Evolutionary conservation across 1,140 invertebrate genomes (phyloP).

Genomic region (Schlechtendalia chinensis): DNA sequence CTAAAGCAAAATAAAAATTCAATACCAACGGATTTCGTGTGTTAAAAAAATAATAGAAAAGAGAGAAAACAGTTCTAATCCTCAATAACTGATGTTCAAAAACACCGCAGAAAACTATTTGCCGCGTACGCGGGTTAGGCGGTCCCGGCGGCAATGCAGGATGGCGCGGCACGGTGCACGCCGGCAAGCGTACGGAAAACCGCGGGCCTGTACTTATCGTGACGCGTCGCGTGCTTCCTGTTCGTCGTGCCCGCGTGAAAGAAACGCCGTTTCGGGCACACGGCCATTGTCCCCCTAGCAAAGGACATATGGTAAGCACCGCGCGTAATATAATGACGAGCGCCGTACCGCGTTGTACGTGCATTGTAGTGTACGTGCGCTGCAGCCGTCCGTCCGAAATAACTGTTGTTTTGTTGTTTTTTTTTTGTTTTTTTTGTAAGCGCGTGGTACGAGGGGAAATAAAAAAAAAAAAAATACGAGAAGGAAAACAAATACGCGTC

Average conservation of each 20-base stretch:
- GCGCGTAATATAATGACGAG: background rate
- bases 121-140: background rate
- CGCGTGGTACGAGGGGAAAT: no score
- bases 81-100: no score
- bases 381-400: conserved; percentile 26
- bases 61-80: no score
- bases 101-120: background rate
- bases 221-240: background rate
- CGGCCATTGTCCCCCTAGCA: conserved; percentile 19
- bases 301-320: conserved; percentile 35
- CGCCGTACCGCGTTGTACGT: background rate
- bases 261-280: background rate
- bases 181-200: background rate
- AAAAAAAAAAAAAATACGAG: no score
- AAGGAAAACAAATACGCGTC: background rate
- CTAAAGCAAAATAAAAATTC: no score
- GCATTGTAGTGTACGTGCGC: background rate
- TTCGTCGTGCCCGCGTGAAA: no score
- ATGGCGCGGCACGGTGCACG: no score
- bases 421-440: no score
- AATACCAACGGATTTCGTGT: no score
- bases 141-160: background rate
- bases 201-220: background rate
- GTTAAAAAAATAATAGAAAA: no score
- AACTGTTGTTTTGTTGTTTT: conserved; percentile 19